Evolutionary conservation across 2,888 invertebrate genomes (phyloP), one percentile per base, ranked within the genome.

Genomic region (Cryptocephalus moraei): DNA sequence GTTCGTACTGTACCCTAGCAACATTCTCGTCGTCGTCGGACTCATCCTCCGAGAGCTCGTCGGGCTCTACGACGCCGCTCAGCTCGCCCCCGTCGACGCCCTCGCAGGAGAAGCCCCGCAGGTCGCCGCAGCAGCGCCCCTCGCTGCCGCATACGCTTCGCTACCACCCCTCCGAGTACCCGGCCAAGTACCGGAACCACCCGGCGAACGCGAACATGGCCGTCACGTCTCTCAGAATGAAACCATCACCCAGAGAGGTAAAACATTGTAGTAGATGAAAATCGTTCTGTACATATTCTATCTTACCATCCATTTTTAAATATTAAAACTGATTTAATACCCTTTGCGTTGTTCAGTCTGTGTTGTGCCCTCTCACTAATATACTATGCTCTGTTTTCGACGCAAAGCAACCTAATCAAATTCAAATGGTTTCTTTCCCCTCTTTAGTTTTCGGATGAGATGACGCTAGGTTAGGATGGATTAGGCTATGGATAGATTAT

Each of bases 1-100:
- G 79, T 56, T 78, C 78, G 58, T 78, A 78, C 63, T 79, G 78
- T 66, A 78, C 77, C 52, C 67, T 79, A 64, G 79, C 78, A 56
- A 76, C 76, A 48, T 78, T 78, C 43, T 56, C 59, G 32, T 61
- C 62, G 46, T 22, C 22, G 2, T 62, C 62, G 46, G 56, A 56
- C 43, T 57, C 60, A 42, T 22, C 22, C 22, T 59, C 61, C 22
- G 54, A 56, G 46, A 47, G 51, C 33, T 58, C 59, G 10, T 55
- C 56, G 41, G 48, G 51, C 14, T 43, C 40, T n/a, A 42, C 51
- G 42, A 52, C 52, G 47, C 49, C 52, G 33, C 43, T 52, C 39
- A 39, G 50, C 48, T 48, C 54, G 38, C 51, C 52, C 14, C 49
- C 55, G 13, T 48, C 53, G 31, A 56, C 58, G 39, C 65, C 66